Evolutionary conservation across 2,113 vertebrate species (phyloP), one percentile per base, ranked within the genome.

Genomic region (Pygoscelis adeliae): DNA sequence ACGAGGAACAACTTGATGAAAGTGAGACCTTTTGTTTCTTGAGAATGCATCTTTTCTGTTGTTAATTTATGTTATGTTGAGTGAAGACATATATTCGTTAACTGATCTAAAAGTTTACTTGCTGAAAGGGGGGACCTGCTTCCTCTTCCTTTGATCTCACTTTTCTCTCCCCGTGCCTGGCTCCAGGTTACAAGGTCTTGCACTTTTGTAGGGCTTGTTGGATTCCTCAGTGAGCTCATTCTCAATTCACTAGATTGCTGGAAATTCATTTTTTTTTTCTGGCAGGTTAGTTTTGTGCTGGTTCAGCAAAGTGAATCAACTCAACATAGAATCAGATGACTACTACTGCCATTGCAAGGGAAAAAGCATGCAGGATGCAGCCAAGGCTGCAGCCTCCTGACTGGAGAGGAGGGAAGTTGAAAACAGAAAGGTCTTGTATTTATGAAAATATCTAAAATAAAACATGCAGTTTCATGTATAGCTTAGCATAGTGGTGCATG

Each of bases 281-380:
- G 53, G 22, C 58, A 46, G 36, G 25, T 87, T 83, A 38, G 30
- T 71, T 96, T 90, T 93, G 63, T 95, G 88, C 76, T 90, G 42
- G 50, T 77, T 87, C 91, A 94, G 93, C 93, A 92, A 76, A 83
- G 42, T 73, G 91, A 56, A 63, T 80, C 52, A 78, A 53, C 86
- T 87, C 67, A 73, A 21, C 19, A 23, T 6, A 61, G 63, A 83
- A 77, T 81, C 53, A 80, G 66, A 21, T 88, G 90, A 63, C 81
- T 88, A 5, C 40, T 56, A 11, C 67, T 3, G 9, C 80, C 83
- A 58, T 32, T 90, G 46, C 15, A 50, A 81, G 73, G 58, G 67
- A 73, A 66, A 92, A 77, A 12, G 34, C 4, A 15, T n/a, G 34
- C 79, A 92, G 67, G 67, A 86, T 77, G 79, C 40, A 93, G 49